Evolutionary conservation across 2,888 invertebrate species (phyloP), one percentile per base, ranked within the genome.

Genomic region (Pachycephus smyrnensis): DNA sequence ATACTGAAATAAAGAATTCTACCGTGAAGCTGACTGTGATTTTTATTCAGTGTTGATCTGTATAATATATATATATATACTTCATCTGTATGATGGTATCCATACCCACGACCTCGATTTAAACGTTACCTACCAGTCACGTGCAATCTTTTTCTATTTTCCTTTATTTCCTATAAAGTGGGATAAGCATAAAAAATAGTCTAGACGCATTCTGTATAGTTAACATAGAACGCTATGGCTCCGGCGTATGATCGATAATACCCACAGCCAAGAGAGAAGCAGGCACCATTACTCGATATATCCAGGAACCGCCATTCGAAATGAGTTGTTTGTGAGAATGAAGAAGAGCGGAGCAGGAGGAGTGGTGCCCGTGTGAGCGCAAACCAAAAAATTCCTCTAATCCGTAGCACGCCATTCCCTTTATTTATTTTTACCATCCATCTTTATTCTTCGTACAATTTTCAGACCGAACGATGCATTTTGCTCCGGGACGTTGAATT

Each of bases 151-250:
- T 75, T 40, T 37, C n/a, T 55, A 35, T 37, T 69, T 80, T 77
- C 80, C 82, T 82, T 83, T 81, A 86, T 86, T 87, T 85, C 84
- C 88, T 84, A 84, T 83, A 84, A 88, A 86, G 81, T 82, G 81
- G 82, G 84, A 87, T 87, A 86, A 86, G 85, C 84, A 84, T 86
- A 87, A 88, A 88, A 87, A 88, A 87, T 87, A 84, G 88, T 88
- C 88, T 87, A 88, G 88, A 88, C 88, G 84, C 83, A 86, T 88
- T 88, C 82, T 84, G 83, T 85, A 83, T 81, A 85, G 87, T 86
- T 86, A 86, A 83, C 84, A 87, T 85, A 83, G 79, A 86, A 55
- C 55, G 79, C 81, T 79, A 75, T 79, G 80, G 78, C 75, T 23
- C 23, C 68, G 75, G 75, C 31, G 69, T 33, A 79, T 85, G 84